phyloP scores from a whole-genome alignment of 2,888 invertebrate species.

The Bimastos eiseni region DNA sequence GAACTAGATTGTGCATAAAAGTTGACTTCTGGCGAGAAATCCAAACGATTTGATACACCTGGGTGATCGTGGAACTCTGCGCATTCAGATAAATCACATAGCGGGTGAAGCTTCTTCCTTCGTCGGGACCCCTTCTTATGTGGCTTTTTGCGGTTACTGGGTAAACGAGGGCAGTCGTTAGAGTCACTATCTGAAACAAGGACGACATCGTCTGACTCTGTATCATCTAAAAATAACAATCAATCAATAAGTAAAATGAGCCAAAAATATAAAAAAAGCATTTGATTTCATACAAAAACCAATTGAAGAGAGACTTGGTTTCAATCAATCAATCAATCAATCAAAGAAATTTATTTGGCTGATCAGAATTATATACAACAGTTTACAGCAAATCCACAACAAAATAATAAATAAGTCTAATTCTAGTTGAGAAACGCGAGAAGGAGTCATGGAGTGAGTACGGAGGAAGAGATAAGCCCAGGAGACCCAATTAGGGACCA shows the following conservation, averaged over 20 bases:
- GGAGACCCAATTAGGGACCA: background rate
- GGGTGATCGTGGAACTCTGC: background rate
- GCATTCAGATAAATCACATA: background rate
- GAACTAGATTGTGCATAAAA: background rate
- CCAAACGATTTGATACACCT: background rate
- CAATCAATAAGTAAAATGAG: background rate
- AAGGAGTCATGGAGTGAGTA: too few relatives aligned
- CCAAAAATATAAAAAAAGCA: too few relatives aligned
- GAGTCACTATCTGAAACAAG: slow-evolving; percentile 7
- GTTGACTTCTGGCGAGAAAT: background rate
- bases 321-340: too few relatives aligned
- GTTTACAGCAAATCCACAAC: background rate
- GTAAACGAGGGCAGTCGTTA: background rate
- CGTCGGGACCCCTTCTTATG: background rate
- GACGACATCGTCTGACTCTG: slow-evolving; percentile 14
- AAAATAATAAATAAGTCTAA: too few relatives aligned
- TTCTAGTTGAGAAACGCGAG: too few relatives aligned
- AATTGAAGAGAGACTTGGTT: background rate
- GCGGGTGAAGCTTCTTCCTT: background rate
- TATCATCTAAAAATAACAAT: slow-evolving; percentile 17
- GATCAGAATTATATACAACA: too few relatives aligned
- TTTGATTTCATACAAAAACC: background rate
- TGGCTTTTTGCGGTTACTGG: background rate
- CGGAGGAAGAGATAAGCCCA: too few relatives aligned
- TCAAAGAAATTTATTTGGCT: too few relatives aligned